Evolutionary conservation across 2,113 vertebrate genomes (phyloP), one percentile per base, ranked within the genome.

Genomic region (Pan troglodytes): DNA sequence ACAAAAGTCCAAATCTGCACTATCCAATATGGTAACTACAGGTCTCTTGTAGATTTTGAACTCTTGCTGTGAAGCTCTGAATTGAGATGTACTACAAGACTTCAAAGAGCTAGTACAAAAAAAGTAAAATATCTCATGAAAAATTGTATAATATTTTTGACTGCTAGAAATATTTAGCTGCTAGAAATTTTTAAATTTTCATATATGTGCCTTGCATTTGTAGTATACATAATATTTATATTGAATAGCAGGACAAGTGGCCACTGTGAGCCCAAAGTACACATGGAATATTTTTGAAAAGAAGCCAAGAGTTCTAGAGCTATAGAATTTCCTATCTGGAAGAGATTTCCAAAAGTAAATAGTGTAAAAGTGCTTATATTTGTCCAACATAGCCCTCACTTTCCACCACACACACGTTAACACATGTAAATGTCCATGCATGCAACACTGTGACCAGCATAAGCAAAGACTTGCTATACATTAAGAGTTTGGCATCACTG

Each of bases 201-300:
- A 14, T 35, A 14, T 35, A 59, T 50, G 12, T 75, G 10, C 5
- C 25, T 97, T n/a, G 23, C 35, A 75, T 73, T 93, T 95, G 5
- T 90, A 80, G 72, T 52, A 97, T 93, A 35, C 13, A 38, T 86
- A 35, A 59, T 86, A 64, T 94, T 92, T 91, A 64, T 87, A 43
- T 82, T 61, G 38, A 30, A 61, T 90, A 4, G n/a, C 12, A 30
- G 8, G 75, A 50, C 35, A 81, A 72, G 32, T 8, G 13, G 13
- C 86, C 20, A 32, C 67, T 68, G 30, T 91, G 52, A 38, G 17
- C 70, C 43, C 13, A 83, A 86, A 83, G 61, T 35, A 70, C 50
- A 83, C 16, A 25, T 83, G 55, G 50, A 97, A 88, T 94, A 81
- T 88, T 95, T 96, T 76, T 43, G 1, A 94, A 96, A 96, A 68